These are phyloP conservation scores for Anseranas semipalmata DNA, from an alignment of 2,113 vertebrate species.

Conservation along the genomic window DNA sequence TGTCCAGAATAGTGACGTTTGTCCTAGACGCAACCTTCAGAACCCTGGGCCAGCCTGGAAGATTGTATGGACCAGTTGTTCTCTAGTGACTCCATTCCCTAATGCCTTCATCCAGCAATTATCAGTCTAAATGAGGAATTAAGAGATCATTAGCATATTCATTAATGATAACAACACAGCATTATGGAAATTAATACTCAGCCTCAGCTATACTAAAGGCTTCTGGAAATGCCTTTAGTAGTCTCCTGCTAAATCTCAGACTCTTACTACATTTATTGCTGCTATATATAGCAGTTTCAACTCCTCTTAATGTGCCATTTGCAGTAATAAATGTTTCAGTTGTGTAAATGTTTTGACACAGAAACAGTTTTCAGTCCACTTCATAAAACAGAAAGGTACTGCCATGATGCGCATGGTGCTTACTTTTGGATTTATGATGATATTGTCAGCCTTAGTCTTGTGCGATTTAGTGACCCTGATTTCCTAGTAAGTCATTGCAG, in stretches of 20 bases:
- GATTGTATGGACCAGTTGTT: neutral
- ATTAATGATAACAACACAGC: conserved; percentile 6
- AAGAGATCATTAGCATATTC: conserved; percentile 22
- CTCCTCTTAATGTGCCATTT: neutral
- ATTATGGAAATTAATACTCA: conserved; percentile 10
- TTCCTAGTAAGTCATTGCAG: neutral
- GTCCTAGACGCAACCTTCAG: neutral
- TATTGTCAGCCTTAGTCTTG: neutral
- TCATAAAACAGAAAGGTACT: neutral
- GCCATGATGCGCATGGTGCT: neutral
- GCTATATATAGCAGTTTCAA: neutral
- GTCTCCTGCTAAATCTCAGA: neutral
- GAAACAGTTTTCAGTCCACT: neutral
- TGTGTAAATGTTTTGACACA: neutral
- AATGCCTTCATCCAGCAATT: neutral
- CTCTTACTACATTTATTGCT: neutral
- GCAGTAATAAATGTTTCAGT: neutral
- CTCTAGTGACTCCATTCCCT: neutral
- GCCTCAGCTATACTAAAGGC: neutral
- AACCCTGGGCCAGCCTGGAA: neutral
- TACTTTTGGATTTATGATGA: neutral
- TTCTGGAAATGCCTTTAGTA: neutral
- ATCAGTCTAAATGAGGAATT: conserved; percentile 11
- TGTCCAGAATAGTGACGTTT: neutral
- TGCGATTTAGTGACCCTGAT: neutral